Evolutionary conservation across 2,888 invertebrate genomes (phyloP).

Genomic region (Hirtodrosophila histrioides): DNA sequence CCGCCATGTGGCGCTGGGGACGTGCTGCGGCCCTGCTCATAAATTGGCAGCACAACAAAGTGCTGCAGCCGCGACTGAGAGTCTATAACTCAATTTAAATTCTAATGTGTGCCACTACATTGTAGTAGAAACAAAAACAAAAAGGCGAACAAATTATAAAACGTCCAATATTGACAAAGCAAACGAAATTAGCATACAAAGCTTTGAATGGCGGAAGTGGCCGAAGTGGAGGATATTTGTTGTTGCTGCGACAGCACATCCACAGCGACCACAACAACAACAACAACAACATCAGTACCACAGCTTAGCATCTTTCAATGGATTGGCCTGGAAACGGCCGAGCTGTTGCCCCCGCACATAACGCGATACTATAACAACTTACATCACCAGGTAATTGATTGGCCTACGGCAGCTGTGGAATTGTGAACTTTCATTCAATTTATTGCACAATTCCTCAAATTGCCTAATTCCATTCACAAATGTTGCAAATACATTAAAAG

Average conservation of each 20-base stretch:
- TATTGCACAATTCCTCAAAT: too few species aligned
- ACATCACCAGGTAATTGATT: slow-evolving; percentile 82
- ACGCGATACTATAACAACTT: slow-evolving; percentile 88
- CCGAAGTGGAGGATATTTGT: slow-evolving; percentile 44
- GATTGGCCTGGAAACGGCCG: slow-evolving; percentile 89
- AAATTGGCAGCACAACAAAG: slow-evolving; percentile 68
- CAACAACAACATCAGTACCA: slow-evolving; percentile 41
- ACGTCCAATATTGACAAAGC: slow-evolving; percentile 39
- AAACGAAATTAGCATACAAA: slow-evolving; percentile 59
- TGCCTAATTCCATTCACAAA: too few species aligned
- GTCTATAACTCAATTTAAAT: slow-evolving; percentile 75
- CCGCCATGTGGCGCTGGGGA: slow-evolving; percentile 54
- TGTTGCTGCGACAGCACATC: slow-evolving; percentile 64
- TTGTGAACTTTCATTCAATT: too few species aligned
- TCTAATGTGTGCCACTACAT: slow-evolving; percentile 62
- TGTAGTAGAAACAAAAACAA: slow-evolving; percentile 15
- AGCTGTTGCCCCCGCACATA: slow-evolving; percentile 87
- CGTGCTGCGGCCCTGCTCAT: slow-evolving; percentile 65
- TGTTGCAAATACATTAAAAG: too few species aligned
- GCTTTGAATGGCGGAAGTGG: slow-evolving; percentile 62
- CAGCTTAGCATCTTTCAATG: slow-evolving; percentile 83
- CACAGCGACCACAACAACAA: slow-evolving; percentile 31
- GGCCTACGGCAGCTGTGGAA: too few species aligned
- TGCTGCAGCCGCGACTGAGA: slow-evolving; percentile 34
- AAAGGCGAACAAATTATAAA: slow-evolving; percentile 64